Evolutionary conservation across 2,113 vertebrate species (phyloP).

Genomic region (Acrocephalus kingi): DNA sequence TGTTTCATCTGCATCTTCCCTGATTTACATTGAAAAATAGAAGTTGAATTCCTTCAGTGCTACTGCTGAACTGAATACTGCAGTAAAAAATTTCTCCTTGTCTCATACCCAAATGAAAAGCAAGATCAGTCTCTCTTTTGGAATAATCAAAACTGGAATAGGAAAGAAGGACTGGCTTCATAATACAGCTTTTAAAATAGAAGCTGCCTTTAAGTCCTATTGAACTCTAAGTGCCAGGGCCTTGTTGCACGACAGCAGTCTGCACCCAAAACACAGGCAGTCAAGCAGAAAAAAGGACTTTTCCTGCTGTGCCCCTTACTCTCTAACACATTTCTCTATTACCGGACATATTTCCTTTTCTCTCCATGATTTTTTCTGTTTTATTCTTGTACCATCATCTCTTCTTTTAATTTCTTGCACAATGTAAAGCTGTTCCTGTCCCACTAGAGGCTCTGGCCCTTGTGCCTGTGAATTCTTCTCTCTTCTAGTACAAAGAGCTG

Average conservation of each 20-base stretch:
- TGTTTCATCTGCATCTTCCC: not conserved
- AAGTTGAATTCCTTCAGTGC: not conserved
- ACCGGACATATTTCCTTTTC: not conserved
- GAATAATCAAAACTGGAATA: not conserved
- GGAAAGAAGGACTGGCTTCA: not conserved
- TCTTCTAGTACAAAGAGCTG: not conserved
- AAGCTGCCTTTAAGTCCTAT: not conserved
- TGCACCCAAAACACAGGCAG: slow-evolving; percentile 1
- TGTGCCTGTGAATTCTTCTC: not conserved
- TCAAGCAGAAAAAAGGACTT: not conserved
- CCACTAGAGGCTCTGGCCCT: not conserved
- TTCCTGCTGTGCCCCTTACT: not conserved
- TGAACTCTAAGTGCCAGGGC: not conserved
- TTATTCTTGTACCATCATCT: not conserved
- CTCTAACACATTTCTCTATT: not conserved
- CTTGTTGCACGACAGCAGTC: not conserved
- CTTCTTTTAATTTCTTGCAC: not conserved
- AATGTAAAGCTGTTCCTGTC: not conserved
- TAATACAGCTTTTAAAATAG: not conserved
- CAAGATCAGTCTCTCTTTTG: not conserved
- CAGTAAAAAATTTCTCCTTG: not conserved
- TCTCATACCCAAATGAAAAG: not conserved
- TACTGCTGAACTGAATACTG: not conserved
- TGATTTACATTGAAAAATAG: not conserved
- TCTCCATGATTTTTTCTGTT: not conserved